These are phyloP conservation scores for Vidua chalybeata DNA, from an alignment of 2,113 vertebrate species.

Conservation along the genomic window DNA sequence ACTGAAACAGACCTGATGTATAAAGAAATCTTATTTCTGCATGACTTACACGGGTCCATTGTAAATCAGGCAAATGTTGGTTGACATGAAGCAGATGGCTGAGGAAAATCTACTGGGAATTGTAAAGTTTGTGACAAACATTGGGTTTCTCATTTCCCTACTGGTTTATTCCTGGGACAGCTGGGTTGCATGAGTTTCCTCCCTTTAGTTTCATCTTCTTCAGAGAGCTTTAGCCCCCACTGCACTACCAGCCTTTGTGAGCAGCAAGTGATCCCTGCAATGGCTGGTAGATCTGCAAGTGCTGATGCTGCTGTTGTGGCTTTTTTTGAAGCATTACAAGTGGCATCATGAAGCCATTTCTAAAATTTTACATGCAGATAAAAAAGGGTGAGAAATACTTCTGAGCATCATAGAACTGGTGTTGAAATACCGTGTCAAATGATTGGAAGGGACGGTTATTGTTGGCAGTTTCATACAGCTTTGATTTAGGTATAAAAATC, in stretches of 20 bases:
- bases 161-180: background rate
- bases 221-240: background rate
- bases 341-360: background rate
- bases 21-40: background rate
- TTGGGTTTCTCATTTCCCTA: background rate
- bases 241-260: background rate
- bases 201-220: background rate
- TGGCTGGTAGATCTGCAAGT: background rate
- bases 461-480: background rate
- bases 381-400: background rate
- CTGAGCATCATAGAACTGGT: background rate
- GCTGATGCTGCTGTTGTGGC: background rate
- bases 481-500: background rate
- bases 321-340: background rate
- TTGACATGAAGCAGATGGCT: background rate
- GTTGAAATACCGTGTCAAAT: background rate
- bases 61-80: background rate
- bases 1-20: background rate
- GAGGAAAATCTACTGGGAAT: background rate
- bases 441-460: background rate
- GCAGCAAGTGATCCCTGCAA: background rate
- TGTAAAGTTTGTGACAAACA: background rate
- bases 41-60: fast-evolving
- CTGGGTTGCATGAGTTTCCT: background rate
- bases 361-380: background rate